phyloP scores from a whole-genome alignment of 1,140 invertebrate genomes.

The Coptotermes formosanus region DNA sequence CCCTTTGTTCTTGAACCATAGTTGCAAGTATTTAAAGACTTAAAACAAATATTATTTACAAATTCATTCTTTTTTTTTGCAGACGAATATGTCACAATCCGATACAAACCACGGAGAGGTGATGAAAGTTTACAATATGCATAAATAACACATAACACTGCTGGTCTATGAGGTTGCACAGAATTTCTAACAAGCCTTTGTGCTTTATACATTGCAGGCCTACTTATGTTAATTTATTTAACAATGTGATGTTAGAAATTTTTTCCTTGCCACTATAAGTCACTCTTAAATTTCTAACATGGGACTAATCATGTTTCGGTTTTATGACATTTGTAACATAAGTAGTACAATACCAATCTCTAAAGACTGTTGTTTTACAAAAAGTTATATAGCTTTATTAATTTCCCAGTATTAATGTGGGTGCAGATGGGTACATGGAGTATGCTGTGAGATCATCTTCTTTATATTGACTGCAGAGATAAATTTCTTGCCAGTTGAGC shows the following conservation, averaged over 20 bases:
- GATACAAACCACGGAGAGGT: slow-evolving; percentile 83
- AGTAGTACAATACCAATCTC: too few relatives aligned
- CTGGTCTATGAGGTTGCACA: neutral
- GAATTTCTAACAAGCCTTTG: neutral
- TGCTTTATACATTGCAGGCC: neutral
- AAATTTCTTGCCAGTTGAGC: too few relatives aligned
- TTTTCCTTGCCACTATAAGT: neutral
- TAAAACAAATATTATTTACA: neutral
- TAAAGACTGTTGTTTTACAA: too few relatives aligned
- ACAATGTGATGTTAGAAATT: neutral
- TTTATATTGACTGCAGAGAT: too few relatives aligned
- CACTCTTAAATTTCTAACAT: neutral
- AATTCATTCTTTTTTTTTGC: slow-evolving; percentile 50
- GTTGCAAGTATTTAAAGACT: neutral
- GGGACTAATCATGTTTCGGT: neutral
- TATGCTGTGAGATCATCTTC: too few relatives aligned
- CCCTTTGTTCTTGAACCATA: too few relatives aligned
- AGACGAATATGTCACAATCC: slow-evolving; percentile 86
- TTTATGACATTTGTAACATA: too few relatives aligned
- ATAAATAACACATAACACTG: slow-evolving; percentile 18
- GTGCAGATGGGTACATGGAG: too few relatives aligned
- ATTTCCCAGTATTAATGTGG: too few relatives aligned
- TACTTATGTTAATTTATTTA: neutral
- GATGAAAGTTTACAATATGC: slow-evolving; percentile 18
- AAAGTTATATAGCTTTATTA: too few relatives aligned